Percentiles rank a stretch among this genome's conserved stretches.
Evolutionary conservation across 2,888 invertebrate genomes (phyloP).

Genomic region (Podabrus alpinus): DNA sequence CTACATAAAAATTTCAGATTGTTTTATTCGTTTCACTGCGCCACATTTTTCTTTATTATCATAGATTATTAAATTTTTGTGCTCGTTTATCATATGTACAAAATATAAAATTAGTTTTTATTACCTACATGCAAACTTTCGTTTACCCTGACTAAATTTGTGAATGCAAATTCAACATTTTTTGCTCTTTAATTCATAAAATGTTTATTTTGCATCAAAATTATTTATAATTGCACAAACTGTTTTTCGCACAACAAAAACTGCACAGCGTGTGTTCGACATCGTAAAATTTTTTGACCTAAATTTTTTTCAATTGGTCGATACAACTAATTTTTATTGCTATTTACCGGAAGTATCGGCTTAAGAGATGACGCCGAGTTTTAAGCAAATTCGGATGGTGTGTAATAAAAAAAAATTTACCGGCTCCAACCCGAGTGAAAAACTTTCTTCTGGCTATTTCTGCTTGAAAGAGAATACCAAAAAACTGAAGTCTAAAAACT

Average conservation of each 20-base stretch:
- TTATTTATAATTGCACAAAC: neutral
- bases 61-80: neutral
- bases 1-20: neutral
- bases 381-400: too few relatives aligned
- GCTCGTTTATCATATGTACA: neutral
- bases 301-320: too few relatives aligned
- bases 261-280: neutral
- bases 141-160: neutral
- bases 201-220: neutral
- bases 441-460: too few relatives aligned
- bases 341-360: too few relatives aligned
- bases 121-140: neutral
- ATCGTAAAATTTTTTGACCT: neutral
- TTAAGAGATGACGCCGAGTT: too few relatives aligned
- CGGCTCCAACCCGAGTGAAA: too few relatives aligned
- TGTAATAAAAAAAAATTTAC: too few relatives aligned
- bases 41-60: neutral
- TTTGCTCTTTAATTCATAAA: neutral
- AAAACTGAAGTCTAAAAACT: too few relatives aligned
- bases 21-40: neutral
- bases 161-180: neutral
- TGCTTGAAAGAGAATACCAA: too few relatives aligned
- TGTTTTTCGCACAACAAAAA: neutral
- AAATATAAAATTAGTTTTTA: neutral
- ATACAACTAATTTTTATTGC: too few relatives aligned